phyloP scores from a whole-genome alignment of 1,140 invertebrate genomes.

The Manduca sexta region DNA sequence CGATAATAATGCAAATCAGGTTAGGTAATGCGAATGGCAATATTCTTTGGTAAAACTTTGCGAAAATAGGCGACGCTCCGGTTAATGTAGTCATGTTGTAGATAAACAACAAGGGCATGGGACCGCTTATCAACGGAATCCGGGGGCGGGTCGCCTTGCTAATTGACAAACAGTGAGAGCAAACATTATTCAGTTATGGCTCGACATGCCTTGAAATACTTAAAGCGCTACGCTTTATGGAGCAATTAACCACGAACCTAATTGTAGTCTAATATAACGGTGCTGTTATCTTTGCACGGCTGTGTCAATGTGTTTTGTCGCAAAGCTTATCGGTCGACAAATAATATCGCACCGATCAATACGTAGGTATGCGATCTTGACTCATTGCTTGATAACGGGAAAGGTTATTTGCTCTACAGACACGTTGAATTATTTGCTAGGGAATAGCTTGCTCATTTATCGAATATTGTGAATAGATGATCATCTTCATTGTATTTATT shows the following conservation, averaged over 20 bases:
- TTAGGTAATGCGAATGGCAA: constrained; percentile 6
- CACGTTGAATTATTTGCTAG: too few species aligned
- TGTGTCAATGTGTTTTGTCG: constrained; percentile 7
- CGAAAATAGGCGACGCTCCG: constrained; percentile 12
- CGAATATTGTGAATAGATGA: too few species aligned
- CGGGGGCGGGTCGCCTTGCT: constrained; percentile 14
- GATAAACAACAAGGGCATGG: constrained; percentile 20
- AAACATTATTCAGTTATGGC: constrained; percentile 3
- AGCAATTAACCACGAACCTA: too few species aligned
- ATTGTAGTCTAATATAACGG: too few species aligned
- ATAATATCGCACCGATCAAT: constrained; percentile 20
- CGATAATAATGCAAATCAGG: constrained; percentile 32
- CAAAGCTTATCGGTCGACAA: constrained; percentile 19
- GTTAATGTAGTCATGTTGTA: constrained; percentile 19
- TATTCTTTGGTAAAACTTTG: constrained; percentile 13
- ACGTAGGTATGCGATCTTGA: neutral
- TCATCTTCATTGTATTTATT: too few species aligned
- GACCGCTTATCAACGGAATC: constrained; percentile 13
- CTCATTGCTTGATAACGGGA: neutral
- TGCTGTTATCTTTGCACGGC: too few species aligned
- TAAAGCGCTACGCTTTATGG: neutral
- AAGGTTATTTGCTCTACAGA: too few species aligned
- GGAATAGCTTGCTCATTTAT: too few species aligned
- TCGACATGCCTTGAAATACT: constrained; percentile 5
- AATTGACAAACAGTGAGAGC: constrained; percentile 18